These are phyloP conservation scores for Iguana delicatissima DNA, from an alignment of 2,797 vertebrate genomes.

Conservation along the genomic window DNA sequence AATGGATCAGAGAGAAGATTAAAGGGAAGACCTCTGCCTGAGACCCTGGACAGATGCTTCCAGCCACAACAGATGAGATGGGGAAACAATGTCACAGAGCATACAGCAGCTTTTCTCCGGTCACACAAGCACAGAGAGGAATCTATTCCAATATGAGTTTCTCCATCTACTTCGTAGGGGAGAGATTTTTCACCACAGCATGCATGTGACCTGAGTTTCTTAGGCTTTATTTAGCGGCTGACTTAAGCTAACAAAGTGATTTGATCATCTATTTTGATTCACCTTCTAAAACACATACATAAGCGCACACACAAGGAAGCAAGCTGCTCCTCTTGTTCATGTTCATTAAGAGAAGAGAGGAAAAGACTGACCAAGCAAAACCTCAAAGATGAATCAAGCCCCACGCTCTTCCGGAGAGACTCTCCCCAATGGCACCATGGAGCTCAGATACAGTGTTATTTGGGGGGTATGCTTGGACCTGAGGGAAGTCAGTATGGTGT, in stretches of 20 bases:
- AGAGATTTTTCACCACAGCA: neutral
- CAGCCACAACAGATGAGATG: neutral
- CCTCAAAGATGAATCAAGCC: neutral
- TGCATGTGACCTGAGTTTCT: neutral
- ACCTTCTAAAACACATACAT: neutral
- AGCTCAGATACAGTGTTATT: neutral
- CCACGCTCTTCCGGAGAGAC: neutral
- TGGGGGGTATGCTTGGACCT: neutral
- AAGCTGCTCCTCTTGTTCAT: neutral
- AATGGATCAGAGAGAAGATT: neutral
- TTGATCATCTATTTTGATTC: slow-evolving; percentile 22
- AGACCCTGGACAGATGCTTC: neutral
- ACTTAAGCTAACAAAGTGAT: slow-evolving; percentile 2
- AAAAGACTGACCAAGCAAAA: no score
- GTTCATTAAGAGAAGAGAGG: neutral
- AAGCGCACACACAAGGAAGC: neutral
- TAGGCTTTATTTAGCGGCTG: slow-evolving; percentile 5
- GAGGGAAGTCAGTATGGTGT: no score
- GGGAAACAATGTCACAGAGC: no score
- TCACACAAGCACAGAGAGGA: neutral
- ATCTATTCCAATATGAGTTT: neutral
- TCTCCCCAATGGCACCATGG: neutral
- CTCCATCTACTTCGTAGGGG: neutral
- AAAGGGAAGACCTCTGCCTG: neutral
- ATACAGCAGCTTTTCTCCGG: neutral